Base-by-base conservation (phyloP, 2,888 invertebrate species). In the Ceratothoa steindachneri region DNA sequence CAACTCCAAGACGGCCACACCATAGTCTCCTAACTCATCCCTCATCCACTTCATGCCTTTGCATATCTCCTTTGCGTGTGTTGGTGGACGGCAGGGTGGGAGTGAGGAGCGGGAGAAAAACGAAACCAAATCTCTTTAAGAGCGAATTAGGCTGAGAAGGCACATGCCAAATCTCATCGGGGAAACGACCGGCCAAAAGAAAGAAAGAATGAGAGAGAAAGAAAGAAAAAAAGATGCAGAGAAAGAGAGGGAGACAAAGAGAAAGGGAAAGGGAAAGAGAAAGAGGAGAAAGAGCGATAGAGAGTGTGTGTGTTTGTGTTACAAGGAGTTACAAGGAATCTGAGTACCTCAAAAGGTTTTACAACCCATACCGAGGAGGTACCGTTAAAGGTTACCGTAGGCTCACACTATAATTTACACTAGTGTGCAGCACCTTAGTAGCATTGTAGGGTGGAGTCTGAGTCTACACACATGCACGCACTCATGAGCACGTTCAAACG, bases 121-220 rank as follows among this genome's bases (percentile, higher is more conserved):
- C 15, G 51, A 51, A 51, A 12, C 9, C 9, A 51, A 51, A 12
- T 51, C 15, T 12, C 15, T 12, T 12, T 12, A 51, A 51, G n/a
- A 12, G 9, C 51, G 51, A 12, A 51, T 51, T 12, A 12, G 51
- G n/a, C 15, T 15, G 51, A 51, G 9, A 15, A 12, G 51, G 51
- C 9, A 51, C 51, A 12, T 9, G 9, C 51, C 51, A 15, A 51
- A 12, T 12, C 9, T 51, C 15, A 9, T 12, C 9, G 51, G n/a
- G 9, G 9, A 22, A 22, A 19, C 15, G 7, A 3, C 4, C 15
- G 1, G 15, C n/a, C 15, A 2, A 67, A 30, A 69, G 51, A 69
- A 52, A 69, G 69, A 69, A 28, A 52, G 52, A 69, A 52, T 22
- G 52, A 69, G 69, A 52, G 27, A 52, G 31, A 41, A 52, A 69